These are phyloP conservation scores for Alentia gelatinosa DNA, from an alignment of 2,888 invertebrate species.

Conservation along the genomic window DNA sequence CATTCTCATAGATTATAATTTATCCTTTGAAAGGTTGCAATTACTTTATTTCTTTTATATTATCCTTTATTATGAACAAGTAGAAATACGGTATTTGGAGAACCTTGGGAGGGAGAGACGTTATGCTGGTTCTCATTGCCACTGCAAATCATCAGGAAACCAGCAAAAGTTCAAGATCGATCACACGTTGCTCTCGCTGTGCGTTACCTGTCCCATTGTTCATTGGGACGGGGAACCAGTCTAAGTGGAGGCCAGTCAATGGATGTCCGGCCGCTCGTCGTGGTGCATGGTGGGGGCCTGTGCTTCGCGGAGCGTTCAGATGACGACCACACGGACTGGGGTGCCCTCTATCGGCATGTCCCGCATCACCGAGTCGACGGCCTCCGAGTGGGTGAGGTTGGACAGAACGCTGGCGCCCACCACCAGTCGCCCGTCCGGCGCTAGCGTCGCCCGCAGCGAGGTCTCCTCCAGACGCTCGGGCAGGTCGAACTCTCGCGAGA, in stretches of 20 bases:
- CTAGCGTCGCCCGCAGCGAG: slow-evolving; percentile 75
- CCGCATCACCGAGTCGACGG: slow-evolving; percentile 24
- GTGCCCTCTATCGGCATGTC: slow-evolving; percentile 60
- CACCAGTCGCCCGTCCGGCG: slow-evolving; percentile 73
- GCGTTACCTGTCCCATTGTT: not conserved
- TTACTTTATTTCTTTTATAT: too few species aligned
- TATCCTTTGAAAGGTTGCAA: too few species aligned
- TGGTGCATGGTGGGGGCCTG: not conserved
- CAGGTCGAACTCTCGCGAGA: slow-evolving; percentile 78
- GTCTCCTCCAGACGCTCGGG: slow-evolving; percentile 77
- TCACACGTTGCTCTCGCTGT: not conserved
- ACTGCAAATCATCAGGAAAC: not conserved
- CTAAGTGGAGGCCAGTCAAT: too few species aligned
- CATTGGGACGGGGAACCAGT: not conserved
- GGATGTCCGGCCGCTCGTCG: too few species aligned
- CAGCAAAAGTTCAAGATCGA: not conserved
- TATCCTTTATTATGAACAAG: too few species aligned
- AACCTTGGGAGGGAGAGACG: too few species aligned
- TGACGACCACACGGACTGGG: slow-evolving; percentile 24
- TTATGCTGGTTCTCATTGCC: too few species aligned
- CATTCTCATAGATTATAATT: too few species aligned
- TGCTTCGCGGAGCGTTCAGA: not conserved
- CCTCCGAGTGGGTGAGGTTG: slow-evolving; percentile 53
- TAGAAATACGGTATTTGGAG: too few species aligned
- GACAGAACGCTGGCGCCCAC: slow-evolving; percentile 58